A percentile compares a stretch with the other conserved stretches of the same genome.
Evolutionary conservation across 2,888 invertebrate species (phyloP).

Genomic region (Lepeophtheirus nordmannii): DNA sequence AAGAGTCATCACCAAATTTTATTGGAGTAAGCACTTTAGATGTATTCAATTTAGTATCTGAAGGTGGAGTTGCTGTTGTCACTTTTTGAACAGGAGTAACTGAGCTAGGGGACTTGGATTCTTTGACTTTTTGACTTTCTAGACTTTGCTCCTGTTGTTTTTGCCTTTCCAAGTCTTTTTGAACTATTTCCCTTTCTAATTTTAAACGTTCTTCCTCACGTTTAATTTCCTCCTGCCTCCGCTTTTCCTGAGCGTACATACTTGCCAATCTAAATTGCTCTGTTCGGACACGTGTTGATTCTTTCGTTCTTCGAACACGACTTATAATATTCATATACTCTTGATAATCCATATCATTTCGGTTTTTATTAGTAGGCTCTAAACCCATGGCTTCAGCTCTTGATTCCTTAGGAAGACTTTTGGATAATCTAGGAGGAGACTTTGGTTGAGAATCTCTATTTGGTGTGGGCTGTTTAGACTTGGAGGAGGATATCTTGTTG

Average conservation of each 20-base stretch:
- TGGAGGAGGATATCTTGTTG: neutral
- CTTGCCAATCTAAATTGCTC: constrained; percentile 22
- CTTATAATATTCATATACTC: constrained; percentile 24
- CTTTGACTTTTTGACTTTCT: constrained; percentile 10
- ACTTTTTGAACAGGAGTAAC: neutral
- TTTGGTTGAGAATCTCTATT: neutral
- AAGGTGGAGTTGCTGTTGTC: neutral
- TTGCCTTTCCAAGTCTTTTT: constrained; percentile 7
- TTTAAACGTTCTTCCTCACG: constrained; percentile 20
- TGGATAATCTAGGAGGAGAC: neutral
- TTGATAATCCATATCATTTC: constrained; percentile 24
- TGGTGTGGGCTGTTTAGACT: constrained; percentile 21
- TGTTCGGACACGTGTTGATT: constrained; percentile 13
- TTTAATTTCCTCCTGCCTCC: constrained; percentile 22
- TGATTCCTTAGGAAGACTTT: constrained; percentile 20
- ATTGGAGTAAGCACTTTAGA: neutral
- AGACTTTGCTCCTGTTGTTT: constrained; percentile 6
- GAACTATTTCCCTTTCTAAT: constrained; percentile 14
- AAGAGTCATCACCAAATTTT: neutral
- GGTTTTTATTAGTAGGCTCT: constrained; percentile 7
- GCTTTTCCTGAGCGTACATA: constrained; percentile 23
- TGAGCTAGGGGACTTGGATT: neutral
- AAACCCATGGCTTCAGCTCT: constrained; percentile 16
- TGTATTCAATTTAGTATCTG: too few species aligned
- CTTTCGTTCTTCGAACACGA: constrained; percentile 21